Evolutionary conservation across 1,140 invertebrate genomes (phyloP).

Genomic region (Zaprionus davidi): DNA sequence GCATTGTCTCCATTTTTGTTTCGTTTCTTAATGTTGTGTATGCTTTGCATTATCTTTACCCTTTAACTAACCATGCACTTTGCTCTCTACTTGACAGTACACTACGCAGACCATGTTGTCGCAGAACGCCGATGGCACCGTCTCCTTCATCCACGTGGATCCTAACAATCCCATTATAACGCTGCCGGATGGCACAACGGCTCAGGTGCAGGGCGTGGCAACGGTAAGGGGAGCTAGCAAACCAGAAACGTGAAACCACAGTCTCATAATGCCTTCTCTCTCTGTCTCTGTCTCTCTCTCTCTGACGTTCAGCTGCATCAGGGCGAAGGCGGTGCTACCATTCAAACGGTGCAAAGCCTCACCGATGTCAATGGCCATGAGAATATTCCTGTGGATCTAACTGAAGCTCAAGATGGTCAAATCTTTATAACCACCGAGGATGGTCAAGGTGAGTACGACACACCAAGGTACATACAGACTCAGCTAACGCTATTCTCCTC

Average conservation of each 20-base stretch:
- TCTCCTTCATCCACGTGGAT: constrained; percentile 98
- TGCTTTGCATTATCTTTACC: neutral
- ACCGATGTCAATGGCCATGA: constrained; percentile 87
- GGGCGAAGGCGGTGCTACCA: constrained; percentile 88
- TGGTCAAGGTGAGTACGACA: constrained; percentile 89
- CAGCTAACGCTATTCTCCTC: neutral
- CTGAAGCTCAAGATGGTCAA: constrained; percentile 96
- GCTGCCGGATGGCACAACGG: constrained; percentile 97
- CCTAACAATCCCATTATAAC: constrained; percentile 97
- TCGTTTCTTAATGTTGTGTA: neutral
- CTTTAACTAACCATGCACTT: neutral
- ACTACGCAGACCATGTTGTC: constrained; percentile 95
- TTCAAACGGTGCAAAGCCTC: constrained; percentile 91
- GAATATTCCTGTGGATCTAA: constrained; percentile 92
- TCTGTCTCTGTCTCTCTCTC: neutral
- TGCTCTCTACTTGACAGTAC: constrained; percentile 86
- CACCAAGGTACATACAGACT: neutral
- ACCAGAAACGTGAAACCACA: neutral
- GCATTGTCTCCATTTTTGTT: constrained; percentile 1
- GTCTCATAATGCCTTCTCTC: neutral
- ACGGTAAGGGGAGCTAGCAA: constrained; percentile 87
- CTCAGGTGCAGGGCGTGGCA: constrained; percentile 95
- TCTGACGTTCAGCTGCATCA: constrained; percentile 88
- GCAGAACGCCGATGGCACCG: constrained; percentile 97
- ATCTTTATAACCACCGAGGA: constrained; percentile 97